phyloP scores from a whole-genome alignment of 2,888 invertebrate genomes.

The Uropetala carovei region DNA sequence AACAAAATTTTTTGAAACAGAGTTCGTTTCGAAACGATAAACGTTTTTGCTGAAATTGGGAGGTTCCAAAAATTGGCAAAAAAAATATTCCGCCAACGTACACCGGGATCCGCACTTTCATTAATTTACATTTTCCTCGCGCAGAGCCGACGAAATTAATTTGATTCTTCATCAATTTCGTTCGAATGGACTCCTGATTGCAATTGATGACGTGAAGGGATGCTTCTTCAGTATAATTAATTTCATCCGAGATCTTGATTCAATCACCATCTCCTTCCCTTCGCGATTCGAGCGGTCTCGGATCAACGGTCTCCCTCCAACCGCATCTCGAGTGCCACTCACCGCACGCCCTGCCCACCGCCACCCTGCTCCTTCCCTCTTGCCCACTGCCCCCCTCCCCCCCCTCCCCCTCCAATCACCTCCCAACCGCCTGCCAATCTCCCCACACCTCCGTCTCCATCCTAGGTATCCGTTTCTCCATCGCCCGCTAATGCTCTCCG shows the following conservation, averaged over 20 bases:
- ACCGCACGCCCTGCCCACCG: neutral
- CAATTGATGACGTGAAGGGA: neutral
- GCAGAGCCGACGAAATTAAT: neutral
- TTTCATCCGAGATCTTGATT: neutral
- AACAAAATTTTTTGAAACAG: no score
- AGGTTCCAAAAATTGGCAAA: no score
- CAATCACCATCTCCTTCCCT: neutral
- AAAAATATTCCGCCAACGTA: no score
- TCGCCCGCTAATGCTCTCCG: no score
- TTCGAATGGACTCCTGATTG: constrained; percentile 14
- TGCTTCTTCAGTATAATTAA: neutral
- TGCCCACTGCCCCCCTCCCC: neutral
- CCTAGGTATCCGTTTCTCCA: no score
- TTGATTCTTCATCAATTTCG: neutral
- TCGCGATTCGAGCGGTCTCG: no score
- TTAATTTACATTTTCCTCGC: neutral
- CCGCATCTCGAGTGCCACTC: neutral
- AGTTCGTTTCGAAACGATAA: no score
- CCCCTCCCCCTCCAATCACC: neutral
- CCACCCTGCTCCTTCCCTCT: neutral
- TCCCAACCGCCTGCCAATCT: neutral
- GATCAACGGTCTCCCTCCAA: neutral
- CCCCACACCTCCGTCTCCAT: neutral
- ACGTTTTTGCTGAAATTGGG: no score
- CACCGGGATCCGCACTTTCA: neutral